Percentiles rank a stretch among this genome's conserved stretches.
Conservation (phyloP, 1,140 invertebrate genomes). For the Cecropterus lyciades region DNA sequence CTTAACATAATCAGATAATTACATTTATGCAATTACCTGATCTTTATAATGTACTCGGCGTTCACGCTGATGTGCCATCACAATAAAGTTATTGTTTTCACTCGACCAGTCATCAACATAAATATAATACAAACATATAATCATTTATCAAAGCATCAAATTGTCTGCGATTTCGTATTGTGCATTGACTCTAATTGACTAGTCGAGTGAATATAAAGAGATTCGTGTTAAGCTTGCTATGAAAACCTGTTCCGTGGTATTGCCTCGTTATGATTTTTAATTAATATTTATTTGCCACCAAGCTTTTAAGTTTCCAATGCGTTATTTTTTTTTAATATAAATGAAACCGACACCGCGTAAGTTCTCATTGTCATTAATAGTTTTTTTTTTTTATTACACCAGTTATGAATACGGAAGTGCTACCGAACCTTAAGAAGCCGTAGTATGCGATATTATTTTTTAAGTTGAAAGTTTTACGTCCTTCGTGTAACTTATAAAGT, state of each 20-base stretch:
- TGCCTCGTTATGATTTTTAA: slow-evolving; percentile 19
- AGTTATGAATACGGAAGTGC: slow-evolving; percentile 38
- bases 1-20: not conserved
- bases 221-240: slow-evolving; percentile 26
- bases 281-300: slow-evolving; percentile 19
- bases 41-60: slow-evolving; percentile 28
- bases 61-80: slow-evolving; percentile 34
- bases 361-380: slow-evolving; percentile 18
- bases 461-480: slow-evolving; percentile 40
- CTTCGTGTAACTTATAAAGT: slow-evolving; percentile 37
- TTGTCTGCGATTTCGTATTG: slow-evolving; percentile 25
- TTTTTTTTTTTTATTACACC: slow-evolving; percentile 12
- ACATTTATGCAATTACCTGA: not conserved
- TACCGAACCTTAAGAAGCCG: slow-evolving; percentile 38
- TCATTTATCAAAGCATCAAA: slow-evolving; percentile 5
- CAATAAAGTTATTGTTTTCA: slow-evolving; percentile 37
- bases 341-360: slow-evolving; percentile 6
- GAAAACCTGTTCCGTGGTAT: slow-evolving; percentile 11
- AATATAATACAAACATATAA: slow-evolving; percentile 21
- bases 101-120: slow-evolving; percentile 42
- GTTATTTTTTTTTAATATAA: slow-evolving; percentile 11
- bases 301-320: slow-evolving; percentile 13
- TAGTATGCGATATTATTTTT: slow-evolving; percentile 35
- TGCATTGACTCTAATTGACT: slow-evolving; percentile 42
- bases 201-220: slow-evolving; percentile 42